Evolutionary conservation across 2,797 vertebrate species (phyloP).

Genomic region (Nannoperca australis): DNA sequence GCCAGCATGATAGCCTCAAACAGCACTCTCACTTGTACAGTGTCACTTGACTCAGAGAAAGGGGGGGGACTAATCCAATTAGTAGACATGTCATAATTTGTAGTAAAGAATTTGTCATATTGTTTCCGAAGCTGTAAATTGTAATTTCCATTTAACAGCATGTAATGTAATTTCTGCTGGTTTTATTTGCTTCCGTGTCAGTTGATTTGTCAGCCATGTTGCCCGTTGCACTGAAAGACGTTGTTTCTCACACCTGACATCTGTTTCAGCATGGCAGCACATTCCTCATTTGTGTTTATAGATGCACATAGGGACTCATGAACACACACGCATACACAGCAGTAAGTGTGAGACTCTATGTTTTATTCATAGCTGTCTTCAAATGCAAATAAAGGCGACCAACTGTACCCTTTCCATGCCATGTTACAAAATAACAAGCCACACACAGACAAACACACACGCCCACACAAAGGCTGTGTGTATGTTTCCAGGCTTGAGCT

Average conservation of each 20-base stretch:
- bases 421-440: constrained; percentile 50
- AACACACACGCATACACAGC: neutral
- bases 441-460: neutral
- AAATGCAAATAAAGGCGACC: constrained; percentile 46
- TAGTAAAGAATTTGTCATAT: neutral
- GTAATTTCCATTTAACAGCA: constrained; percentile 7
- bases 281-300: constrained; percentile 36
- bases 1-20: constrained; percentile 21
- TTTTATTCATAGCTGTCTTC: constrained; percentile 56
- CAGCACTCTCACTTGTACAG: too few species aligned
- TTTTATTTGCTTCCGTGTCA: neutral
- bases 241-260: constrained; percentile 27
- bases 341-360: constrained; percentile 6
- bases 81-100: neutral
- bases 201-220: constrained; percentile 8
- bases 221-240: neutral
- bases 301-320: constrained; percentile 16
- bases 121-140: neutral
- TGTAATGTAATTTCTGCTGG: neutral
- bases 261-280: constrained; percentile 34
- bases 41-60: neutral
- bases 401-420: constrained; percentile 28
- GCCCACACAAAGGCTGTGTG: neutral
- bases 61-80: neutral
- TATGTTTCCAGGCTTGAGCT: neutral